These are phyloP conservation scores for Siderastrea siderea DNA, from an alignment of 92 coral and sea anemone genomes.

Conservation along the genomic window DNA sequence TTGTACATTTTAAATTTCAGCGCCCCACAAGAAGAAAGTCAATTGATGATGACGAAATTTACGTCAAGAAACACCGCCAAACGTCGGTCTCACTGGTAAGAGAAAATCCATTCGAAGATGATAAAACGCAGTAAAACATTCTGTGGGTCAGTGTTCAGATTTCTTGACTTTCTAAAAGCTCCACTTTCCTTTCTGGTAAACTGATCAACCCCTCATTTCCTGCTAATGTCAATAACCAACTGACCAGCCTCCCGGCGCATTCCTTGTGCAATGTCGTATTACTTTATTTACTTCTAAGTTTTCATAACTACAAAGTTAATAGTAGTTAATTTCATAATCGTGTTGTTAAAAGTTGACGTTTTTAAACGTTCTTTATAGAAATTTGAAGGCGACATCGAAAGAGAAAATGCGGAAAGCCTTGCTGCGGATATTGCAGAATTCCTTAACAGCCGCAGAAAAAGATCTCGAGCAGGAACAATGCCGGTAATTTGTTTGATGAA, in stretches of 20 bases:
- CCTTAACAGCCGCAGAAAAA: conserved; percentile 68
- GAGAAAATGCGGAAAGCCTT: conserved; percentile 77
- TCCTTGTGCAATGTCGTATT: no score
- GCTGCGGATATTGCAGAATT: conserved; percentile 94
- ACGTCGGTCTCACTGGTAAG: conserved; percentile 88
- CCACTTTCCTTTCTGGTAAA: no score
- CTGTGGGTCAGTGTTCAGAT: no score
- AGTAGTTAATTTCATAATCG: no score
- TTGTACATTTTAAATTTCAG: neutral
- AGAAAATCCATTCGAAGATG: neutral
- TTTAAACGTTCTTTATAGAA: conserved; percentile 41
- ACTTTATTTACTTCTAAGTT: no score
- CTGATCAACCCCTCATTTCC: no score
- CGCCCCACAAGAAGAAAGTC: conserved; percentile 54
- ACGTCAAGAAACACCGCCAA: conserved; percentile 72
- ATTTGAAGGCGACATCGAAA: conserved; percentile 80
- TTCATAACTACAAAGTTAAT: no score
- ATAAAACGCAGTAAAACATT: no score
- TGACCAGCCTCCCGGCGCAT: no score
- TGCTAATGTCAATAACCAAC: no score
- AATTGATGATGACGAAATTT: conserved; percentile 79
- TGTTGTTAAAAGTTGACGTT: neutral
- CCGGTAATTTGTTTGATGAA: conserved; percentile 24
- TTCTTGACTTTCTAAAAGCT: no score
- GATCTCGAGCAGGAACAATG: conserved; percentile 52